Evolutionary conservation across 1,140 invertebrate species (phyloP), one percentile per base, ranked within the genome.

Genomic region (Sitobion miscanthi): DNA sequence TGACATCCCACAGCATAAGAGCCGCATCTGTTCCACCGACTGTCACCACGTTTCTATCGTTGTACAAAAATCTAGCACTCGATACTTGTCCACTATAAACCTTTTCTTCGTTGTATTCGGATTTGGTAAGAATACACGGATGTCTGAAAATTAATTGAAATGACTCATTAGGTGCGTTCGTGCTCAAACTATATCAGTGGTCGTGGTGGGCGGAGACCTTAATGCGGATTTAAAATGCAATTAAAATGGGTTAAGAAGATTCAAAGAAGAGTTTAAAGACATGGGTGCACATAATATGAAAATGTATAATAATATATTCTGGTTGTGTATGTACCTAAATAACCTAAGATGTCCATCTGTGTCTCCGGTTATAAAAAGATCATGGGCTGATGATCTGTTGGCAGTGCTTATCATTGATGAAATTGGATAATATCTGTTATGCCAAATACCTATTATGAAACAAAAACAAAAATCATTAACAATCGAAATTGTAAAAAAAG

Each of bases 1-100:
- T 97, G 93, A 98, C 95, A 95, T 98, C 97, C 98, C 98, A 99
- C 94, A 99, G 96, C 97, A 99, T 98, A 9, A 99, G 96, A 82
- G 98, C 97, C 89, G 98, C 98, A 95, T 99, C 98, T 94, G 97
- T 97, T n/a, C 98, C 98, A 42, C 98, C 98, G 14, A 98, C 97
- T 2, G 97, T 98, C 21, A 99, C 97, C 30, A 99, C 95, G 94
- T 98, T 97, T 62, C 97, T 96, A 95, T 99, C 98, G 94, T 98
- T 98, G 95, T 97, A 98, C 4, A 98, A 95, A 95, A 98, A 98
- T 87, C 97, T 96, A 3, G 97, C 97, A 90, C 96, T 97, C 17
- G 97, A 98, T 91, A 99, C 96, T 95, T 98, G 96, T 88, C 98
- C 97, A 87, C 98, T 98, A 96, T 99, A 98, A 0, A 98, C 98